phyloP scores from a whole-genome alignment of 2,888 invertebrate genomes.

The Drosophila eohydei region DNA sequence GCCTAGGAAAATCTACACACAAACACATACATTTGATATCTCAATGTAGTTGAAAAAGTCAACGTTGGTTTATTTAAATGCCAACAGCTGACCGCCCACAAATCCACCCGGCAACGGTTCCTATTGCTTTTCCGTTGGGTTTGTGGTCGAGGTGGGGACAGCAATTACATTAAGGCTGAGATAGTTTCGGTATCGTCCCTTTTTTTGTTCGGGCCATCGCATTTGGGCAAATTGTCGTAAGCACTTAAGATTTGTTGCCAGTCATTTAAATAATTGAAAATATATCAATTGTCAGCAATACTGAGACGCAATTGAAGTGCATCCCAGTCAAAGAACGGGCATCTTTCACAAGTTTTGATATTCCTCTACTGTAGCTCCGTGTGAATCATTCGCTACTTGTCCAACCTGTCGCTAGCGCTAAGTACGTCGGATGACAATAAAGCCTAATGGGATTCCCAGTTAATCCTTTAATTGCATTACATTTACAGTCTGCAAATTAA shows the following conservation, averaged over 20 bases:
- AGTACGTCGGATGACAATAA: constrained; percentile 50
- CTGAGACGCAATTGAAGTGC: background rate
- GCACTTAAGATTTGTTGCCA: constrained; percentile 68
- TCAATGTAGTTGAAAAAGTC: constrained; percentile 30
- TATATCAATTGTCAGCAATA: constrained; percentile 48
- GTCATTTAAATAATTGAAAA: constrained; percentile 77
- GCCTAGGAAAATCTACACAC: constrained; percentile 23
- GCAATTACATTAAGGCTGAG: constrained; percentile 70
- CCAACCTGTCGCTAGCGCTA: constrained; percentile 22
- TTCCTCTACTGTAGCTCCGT: background rate
- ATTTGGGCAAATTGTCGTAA: constrained; percentile 58
- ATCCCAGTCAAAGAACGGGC: background rate
- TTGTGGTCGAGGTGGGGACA: constrained; percentile 40
- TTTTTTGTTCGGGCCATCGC: constrained; percentile 20
- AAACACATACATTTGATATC: constrained; percentile 5
- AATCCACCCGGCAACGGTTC: constrained; percentile 3
- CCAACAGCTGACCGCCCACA: constrained; percentile 57
- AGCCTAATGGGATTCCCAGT: constrained; percentile 71
- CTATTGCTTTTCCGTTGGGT: constrained; percentile 3
- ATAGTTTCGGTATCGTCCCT: constrained; percentile 38
- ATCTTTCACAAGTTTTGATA: background rate
- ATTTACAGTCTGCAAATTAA: constrained; percentile 75
- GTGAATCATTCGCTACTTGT: constrained; percentile 14
- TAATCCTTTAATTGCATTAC: constrained; percentile 78
- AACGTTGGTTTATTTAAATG: constrained; percentile 55